Percentiles rank a stretch among this genome's conserved stretches.
These are phyloP conservation scores for Drosophila kokeensis DNA, from an alignment of 2,888 invertebrate genomes.

Conservation along the genomic window DNA sequence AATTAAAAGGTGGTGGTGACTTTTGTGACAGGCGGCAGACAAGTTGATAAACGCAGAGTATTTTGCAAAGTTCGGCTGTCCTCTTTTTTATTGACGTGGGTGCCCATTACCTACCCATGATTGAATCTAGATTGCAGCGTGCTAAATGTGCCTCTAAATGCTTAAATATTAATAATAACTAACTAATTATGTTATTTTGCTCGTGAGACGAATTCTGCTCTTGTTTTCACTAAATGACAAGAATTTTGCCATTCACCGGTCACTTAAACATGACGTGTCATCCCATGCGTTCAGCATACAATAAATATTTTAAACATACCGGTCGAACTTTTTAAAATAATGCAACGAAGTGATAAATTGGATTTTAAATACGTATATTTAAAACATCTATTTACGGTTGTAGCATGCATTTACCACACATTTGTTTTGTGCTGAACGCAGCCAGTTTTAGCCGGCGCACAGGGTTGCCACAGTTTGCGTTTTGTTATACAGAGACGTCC, in stretches of 20 bases:
- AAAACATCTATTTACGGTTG: background rate
- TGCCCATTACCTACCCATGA: slow-evolving; percentile 57
- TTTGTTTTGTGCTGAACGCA: slow-evolving; percentile 43
- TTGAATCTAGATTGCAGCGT: slow-evolving; percentile 56
- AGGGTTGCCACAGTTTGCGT: slow-evolving; percentile 59
- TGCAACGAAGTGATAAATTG: background rate
- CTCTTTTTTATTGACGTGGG: background rate
- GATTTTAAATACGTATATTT: background rate
- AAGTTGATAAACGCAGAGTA: slow-evolving; percentile 13
- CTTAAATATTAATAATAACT: slow-evolving; percentile 54
- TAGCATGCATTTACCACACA: background rate
- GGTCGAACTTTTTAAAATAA: background rate
- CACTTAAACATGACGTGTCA: slow-evolving; percentile 75
- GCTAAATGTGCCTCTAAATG: slow-evolving; percentile 72
- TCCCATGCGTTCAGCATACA: slow-evolving; percentile 60
- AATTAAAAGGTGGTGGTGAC: slow-evolving; percentile 43
- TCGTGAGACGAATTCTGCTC: slow-evolving; percentile 56
- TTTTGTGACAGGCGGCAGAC: slow-evolving; percentile 51
- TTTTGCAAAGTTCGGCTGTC: background rate
- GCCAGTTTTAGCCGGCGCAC: slow-evolving; percentile 50
- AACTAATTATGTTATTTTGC: slow-evolving; percentile 65
- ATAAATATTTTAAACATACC: slow-evolving; percentile 8
- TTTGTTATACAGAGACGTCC: slow-evolving; percentile 76
- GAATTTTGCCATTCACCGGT: slow-evolving; percentile 62
- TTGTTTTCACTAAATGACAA: slow-evolving; percentile 77